phyloP scores from a whole-genome alignment of 2,888 invertebrate genomes.

The Meteorus colon region DNA sequence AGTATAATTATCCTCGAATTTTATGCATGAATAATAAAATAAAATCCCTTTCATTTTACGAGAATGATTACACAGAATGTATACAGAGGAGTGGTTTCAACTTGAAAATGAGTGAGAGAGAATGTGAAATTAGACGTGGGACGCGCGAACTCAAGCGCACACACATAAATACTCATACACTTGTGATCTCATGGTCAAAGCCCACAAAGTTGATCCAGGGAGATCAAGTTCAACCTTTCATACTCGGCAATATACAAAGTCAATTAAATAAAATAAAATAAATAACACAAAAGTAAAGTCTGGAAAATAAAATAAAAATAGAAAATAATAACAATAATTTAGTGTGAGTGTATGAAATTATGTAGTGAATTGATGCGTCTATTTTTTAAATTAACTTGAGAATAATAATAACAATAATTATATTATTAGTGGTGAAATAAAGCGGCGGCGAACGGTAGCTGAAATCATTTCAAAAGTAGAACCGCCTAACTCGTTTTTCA shows the following conservation, averaged over 20 bases:
- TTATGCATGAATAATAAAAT: slow-evolving; percentile 5
- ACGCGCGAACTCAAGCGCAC: not conserved
- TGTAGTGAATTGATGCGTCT: not conserved
- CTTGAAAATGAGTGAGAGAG: not conserved
- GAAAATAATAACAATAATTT: too few relatives aligned
- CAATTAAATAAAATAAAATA: slow-evolving; percentile 1
- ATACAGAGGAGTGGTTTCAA: not conserved
- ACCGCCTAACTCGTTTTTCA: not conserved
- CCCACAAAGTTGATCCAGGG: not conserved
- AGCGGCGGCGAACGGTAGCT: not conserved
- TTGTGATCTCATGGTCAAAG: slow-evolving; percentile 8
- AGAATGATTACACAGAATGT: not conserved
- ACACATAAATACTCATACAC: not conserved
- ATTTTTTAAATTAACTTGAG: not conserved
- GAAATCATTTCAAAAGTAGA: not conserved
- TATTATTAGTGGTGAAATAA: not conserved
- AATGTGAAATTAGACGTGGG: slow-evolving; percentile 12
- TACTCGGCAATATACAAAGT: not conserved
- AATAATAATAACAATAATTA: not conserved
- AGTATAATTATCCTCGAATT: not conserved
- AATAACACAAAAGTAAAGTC: not conserved
- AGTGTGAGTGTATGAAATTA: not conserved
- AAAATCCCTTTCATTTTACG: not conserved
- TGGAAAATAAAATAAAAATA: not conserved
- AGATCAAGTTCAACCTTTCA: slow-evolving; percentile 7